phyloP scores from a whole-genome alignment of 2,888 invertebrate species.

The Quadroppia sp. region DNA sequence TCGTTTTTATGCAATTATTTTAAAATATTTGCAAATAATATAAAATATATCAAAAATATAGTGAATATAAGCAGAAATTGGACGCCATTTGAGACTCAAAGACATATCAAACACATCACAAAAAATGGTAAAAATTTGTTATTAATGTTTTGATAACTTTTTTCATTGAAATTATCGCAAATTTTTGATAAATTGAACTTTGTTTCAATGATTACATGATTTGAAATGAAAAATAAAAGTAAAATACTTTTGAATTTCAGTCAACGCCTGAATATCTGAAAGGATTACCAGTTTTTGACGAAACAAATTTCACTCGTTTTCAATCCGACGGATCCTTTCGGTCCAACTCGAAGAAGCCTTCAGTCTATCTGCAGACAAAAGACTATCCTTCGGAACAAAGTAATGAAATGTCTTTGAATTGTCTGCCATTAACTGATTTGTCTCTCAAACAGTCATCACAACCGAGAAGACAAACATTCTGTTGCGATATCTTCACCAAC shows the following conservation, averaged over 20 bases:
- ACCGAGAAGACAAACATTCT: constrained; percentile 93
- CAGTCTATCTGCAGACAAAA: constrained; percentile 86
- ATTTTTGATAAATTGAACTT: too few relatives aligned
- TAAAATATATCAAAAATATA: not conserved
- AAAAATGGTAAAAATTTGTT: too few relatives aligned
- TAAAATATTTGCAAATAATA: not conserved
- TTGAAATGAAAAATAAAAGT: too few relatives aligned
- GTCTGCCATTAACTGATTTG: not conserved
- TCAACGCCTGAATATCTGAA: constrained; percentile 73
- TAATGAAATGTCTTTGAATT: constrained; percentile 54
- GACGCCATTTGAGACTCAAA: constrained; percentile 21
- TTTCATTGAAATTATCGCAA: too few relatives aligned
- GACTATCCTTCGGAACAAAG: constrained; percentile 83
- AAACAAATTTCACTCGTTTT: constrained; percentile 83
- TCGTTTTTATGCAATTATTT: too few relatives aligned
- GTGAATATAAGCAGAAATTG: not conserved
- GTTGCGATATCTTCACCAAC: constrained; percentile 85
- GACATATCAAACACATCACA: too few relatives aligned
- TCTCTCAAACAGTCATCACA: constrained; percentile 68
- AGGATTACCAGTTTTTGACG: constrained; percentile 83
- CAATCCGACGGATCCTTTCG: constrained; percentile 78
- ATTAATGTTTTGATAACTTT: too few relatives aligned
- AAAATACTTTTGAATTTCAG: too few relatives aligned
- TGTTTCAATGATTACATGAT: too few relatives aligned
- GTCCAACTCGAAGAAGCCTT: constrained; percentile 67